Percentiles rank a stretch among this genome's conserved stretches.
Conservation (phyloP, 2,888 invertebrate genomes). For the Carcina quercana region DNA sequence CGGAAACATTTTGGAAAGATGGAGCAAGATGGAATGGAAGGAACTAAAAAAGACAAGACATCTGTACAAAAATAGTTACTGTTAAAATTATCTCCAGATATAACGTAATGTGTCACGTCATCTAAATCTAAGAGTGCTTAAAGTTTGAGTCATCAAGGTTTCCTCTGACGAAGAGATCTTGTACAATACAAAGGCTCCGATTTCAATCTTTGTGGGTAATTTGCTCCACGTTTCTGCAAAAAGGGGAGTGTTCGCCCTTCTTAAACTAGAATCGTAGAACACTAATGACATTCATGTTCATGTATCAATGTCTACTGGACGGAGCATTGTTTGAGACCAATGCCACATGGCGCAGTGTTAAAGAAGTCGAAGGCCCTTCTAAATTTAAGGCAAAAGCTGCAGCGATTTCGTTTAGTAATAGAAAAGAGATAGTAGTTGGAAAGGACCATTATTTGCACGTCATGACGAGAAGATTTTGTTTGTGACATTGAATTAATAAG, state of each 20-base stretch:
- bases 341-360: slow-evolving; percentile 33
- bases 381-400: slow-evolving; percentile 26
- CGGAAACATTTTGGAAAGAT: too few species aligned
- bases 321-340: slow-evolving; percentile 47
- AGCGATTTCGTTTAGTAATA: slow-evolving; percentile 16
- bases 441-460: too few species aligned
- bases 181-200: too few species aligned
- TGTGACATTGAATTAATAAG: not conserved
- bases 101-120: too few species aligned
- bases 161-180: too few species aligned
- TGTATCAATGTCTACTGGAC: slow-evolving; percentile 33
- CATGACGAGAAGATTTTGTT: not conserved
- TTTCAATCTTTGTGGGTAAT: slow-evolving; percentile 37
- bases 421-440: not conserved
- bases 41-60: too few species aligned
- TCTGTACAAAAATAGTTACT: too few species aligned
- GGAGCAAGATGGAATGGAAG: too few species aligned
- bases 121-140: not conserved
- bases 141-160: not conserved
- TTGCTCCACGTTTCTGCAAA: slow-evolving; percentile 38
- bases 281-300: slow-evolving; percentile 23
- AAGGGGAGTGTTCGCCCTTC: slow-evolving; percentile 21
- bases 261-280: slow-evolving; percentile 18
- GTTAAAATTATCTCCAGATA: too few species aligned
- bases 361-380: slow-evolving; percentile 43